Conservation (phyloP, 2,888 invertebrate genomes). For the Leptinotarsa peninsularis region DNA sequence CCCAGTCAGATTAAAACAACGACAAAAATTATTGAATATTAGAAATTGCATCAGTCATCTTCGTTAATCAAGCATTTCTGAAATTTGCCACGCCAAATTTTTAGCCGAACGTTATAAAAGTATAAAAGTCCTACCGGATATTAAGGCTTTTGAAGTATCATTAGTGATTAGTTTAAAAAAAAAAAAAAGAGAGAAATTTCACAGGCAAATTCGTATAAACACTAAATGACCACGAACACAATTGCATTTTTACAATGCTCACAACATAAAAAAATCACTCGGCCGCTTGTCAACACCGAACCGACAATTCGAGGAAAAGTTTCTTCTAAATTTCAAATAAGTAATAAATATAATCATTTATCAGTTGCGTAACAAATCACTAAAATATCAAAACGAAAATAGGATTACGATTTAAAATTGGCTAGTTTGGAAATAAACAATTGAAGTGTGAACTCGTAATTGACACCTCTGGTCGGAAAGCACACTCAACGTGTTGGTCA, state of each 20-base stretch:
- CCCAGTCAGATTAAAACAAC: background rate
- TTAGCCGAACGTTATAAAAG: slow-evolving; percentile 50
- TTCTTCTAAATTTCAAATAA: slow-evolving; percentile 28
- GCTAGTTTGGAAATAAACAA: slow-evolving; percentile 36
- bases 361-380: slow-evolving; percentile 49
- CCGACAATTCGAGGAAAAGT: slow-evolving; percentile 29
- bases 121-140: slow-evolving; percentile 54
- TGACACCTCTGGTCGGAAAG: slow-evolving; percentile 15
- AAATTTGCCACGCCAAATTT: slow-evolving; percentile 30
- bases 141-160: slow-evolving; percentile 44
- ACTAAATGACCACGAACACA: slow-evolving; percentile 28
- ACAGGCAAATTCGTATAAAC: slow-evolving; percentile 25
- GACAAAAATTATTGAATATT: background rate
- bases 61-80: background rate
- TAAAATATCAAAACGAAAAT: slow-evolving; percentile 51
- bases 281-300: slow-evolving; percentile 28
- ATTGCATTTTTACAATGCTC: slow-evolving; percentile 16
- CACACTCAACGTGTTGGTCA: slow-evolving; percentile 10
- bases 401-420: slow-evolving; percentile 40
- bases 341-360: slow-evolving; percentile 41
- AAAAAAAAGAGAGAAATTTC: slow-evolving; percentile 23
- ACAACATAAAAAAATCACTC: slow-evolving; percentile 18
- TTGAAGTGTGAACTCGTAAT: slow-evolving; percentile 29
- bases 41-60: background rate
- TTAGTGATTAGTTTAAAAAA: slow-evolving; percentile 36